phyloP scores from a whole-genome alignment of 2,888 invertebrate species.

The Macrophya annulata region DNA sequence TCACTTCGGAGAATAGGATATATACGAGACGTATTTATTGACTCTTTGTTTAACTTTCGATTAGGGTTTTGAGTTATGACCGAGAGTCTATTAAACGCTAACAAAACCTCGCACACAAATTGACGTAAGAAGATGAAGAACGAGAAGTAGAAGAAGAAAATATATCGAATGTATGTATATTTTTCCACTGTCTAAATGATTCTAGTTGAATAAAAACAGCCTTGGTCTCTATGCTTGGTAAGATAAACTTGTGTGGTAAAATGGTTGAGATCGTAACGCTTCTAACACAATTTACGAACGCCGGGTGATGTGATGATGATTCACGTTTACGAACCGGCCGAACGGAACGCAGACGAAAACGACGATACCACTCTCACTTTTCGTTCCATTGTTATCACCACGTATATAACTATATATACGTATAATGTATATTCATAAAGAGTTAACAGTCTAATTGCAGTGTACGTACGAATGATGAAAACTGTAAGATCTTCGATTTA shows the following conservation, averaged over 20 bases:
- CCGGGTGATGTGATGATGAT: slow-evolving; percentile 66
- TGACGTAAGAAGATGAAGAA: background rate
- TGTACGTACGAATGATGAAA: background rate
- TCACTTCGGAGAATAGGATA: background rate
- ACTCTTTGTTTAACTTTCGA: slow-evolving; percentile 11
- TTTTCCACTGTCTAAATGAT: background rate
- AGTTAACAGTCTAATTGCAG: background rate
- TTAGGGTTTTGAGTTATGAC: background rate
- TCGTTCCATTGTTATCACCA: slow-evolving; percentile 41
- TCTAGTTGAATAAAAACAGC: background rate
- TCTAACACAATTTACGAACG: slow-evolving; percentile 63
- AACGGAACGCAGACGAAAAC: slow-evolving; percentile 62
- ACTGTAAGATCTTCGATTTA: background rate
- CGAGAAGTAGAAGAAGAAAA: background rate
- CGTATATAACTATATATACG: background rate
- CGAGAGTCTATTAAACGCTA: background rate
- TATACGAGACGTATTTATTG: slow-evolving; percentile 3
- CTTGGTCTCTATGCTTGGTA: background rate
- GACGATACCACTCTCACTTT: slow-evolving; percentile 68
- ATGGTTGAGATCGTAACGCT: slow-evolving; percentile 59
- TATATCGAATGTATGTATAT: background rate
- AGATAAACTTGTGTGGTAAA: background rate
- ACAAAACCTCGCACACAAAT: background rate
- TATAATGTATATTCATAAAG: background rate
- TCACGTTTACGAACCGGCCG: slow-evolving; percentile 70